These are phyloP conservation scores for Salmo trutta DNA, from an alignment of 2,797 vertebrate genomes.

Conservation along the genomic window DNA sequence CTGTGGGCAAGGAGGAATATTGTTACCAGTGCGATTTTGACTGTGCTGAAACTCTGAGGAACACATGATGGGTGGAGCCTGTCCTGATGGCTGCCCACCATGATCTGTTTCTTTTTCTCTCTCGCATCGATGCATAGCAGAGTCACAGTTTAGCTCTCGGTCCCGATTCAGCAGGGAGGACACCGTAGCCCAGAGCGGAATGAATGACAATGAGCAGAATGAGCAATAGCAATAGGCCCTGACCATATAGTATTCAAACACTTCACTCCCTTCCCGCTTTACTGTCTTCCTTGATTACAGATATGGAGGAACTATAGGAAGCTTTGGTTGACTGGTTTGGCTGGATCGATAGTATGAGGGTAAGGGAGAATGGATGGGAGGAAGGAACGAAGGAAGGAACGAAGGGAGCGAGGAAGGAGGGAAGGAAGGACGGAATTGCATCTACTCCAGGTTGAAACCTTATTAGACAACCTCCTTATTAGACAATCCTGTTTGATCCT, in stretches of 20 bases:
- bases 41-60: background rate
- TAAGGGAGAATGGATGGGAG: background rate
- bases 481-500: background rate
- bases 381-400: background rate
- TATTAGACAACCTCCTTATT: background rate
- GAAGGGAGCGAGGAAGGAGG: background rate
- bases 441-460: background rate
- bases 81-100: background rate
- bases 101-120: background rate
- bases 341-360: background rate
- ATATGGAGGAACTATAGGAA: background rate
- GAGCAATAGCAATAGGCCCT: background rate
- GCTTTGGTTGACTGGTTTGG: background rate
- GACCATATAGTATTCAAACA: background rate
- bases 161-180: background rate
- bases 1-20: background rate
- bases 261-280: background rate
- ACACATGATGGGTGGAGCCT: background rate
- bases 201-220: background rate
- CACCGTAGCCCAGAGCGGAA: background rate
- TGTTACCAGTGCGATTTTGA: conserved; percentile 1
- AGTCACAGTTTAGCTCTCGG: background rate
- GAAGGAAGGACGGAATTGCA: background rate
- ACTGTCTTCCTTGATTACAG: background rate
- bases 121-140: background rate